phyloP scores from a whole-genome alignment of 2,113 vertebrate species.

The Calypte anna region DNA sequence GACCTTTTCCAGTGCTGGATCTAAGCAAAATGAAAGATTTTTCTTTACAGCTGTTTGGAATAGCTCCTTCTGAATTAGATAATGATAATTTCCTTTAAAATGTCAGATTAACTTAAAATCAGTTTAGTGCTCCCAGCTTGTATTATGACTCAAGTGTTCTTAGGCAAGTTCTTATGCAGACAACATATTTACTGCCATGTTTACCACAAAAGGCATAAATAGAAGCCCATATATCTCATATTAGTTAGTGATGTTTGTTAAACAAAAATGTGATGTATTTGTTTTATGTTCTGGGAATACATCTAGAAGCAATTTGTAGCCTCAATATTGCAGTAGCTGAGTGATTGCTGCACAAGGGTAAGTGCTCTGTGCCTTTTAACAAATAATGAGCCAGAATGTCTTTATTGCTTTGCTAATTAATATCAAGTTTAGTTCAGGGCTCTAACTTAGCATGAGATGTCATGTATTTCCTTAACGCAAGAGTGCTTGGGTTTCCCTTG shows the following conservation, averaged over 20 bases:
- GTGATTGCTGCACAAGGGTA: neutral
- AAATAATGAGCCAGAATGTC: slow-evolving; percentile 41
- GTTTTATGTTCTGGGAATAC: slow-evolving; percentile 20
- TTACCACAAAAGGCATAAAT: slow-evolving; percentile 38
- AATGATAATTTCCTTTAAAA: slow-evolving; percentile 67
- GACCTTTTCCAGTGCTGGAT: slow-evolving; percentile 33
- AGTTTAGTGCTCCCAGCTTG: slow-evolving; percentile 23
- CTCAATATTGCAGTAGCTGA: neutral
- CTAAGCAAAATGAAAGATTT: slow-evolving; percentile 40
- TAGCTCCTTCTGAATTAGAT: slow-evolving; percentile 36
- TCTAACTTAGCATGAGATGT: neutral
- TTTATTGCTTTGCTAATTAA: slow-evolving; percentile 64
- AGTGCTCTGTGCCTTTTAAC: slow-evolving; percentile 31
- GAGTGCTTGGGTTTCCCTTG: neutral
- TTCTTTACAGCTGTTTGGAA: neutral
- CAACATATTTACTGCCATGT: slow-evolving; percentile 32
- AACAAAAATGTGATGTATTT: slow-evolving; percentile 39
- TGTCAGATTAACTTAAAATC: slow-evolving; percentile 65
- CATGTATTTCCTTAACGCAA: neutral
- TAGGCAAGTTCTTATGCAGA: slow-evolving; percentile 13
- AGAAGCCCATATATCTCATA: neutral
- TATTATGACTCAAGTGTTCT: slow-evolving; percentile 31
- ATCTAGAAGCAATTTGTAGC: slow-evolving; percentile 31
- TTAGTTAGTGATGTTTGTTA: slow-evolving; percentile 26
- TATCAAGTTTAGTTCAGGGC: slow-evolving; percentile 23